phyloP scores from a whole-genome alignment of 2,888 invertebrate species.

The Malthinus seriepunctatus region DNA sequence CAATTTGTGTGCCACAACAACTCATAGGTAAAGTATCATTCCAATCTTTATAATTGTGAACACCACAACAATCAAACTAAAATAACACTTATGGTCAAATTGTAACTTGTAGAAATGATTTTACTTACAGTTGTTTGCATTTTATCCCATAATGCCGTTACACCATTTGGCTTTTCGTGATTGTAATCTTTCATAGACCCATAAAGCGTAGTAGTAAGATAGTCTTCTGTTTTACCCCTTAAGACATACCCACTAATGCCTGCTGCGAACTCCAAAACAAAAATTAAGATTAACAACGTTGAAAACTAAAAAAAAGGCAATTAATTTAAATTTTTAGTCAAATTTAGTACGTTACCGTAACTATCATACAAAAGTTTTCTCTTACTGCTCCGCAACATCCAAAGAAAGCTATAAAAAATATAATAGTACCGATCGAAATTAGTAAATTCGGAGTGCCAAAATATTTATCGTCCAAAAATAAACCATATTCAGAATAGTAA shows the following conservation, averaged over 20 bases:
- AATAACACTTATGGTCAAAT: slow-evolving; percentile 32
- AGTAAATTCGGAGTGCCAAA: slow-evolving; percentile 84
- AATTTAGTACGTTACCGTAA: slow-evolving; percentile 64
- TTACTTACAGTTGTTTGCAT: slow-evolving; percentile 79
- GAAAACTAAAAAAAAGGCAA: slow-evolving; percentile 64
- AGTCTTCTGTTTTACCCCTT: slow-evolving; percentile 66
- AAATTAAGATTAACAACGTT: slow-evolving; percentile 74
- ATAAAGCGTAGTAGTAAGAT: slow-evolving; percentile 69
- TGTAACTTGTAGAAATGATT: not conserved
- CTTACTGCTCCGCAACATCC: slow-evolving; percentile 96
- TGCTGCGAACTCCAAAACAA: slow-evolving; percentile 82
- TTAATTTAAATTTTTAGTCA: not conserved
- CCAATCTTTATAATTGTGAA: slow-evolving; percentile 67
- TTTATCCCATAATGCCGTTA: slow-evolving; percentile 75
- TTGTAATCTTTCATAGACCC: slow-evolving; percentile 67
- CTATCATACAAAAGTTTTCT: slow-evolving; percentile 93
- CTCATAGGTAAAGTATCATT: slow-evolving; percentile 59
- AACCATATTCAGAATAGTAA: slow-evolving; percentile 74
- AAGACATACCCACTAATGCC: slow-evolving; percentile 82
- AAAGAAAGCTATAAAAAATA: slow-evolving; percentile 91
- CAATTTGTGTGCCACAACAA: slow-evolving; percentile 63
- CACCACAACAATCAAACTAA: slow-evolving; percentile 77
- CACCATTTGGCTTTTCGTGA: slow-evolving; percentile 55
- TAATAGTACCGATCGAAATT: slow-evolving; percentile 85
- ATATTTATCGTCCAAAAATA: slow-evolving; percentile 79